phyloP scores from a whole-genome alignment of 2,888 invertebrate genomes.

The Amphiduros pacificus region DNA sequence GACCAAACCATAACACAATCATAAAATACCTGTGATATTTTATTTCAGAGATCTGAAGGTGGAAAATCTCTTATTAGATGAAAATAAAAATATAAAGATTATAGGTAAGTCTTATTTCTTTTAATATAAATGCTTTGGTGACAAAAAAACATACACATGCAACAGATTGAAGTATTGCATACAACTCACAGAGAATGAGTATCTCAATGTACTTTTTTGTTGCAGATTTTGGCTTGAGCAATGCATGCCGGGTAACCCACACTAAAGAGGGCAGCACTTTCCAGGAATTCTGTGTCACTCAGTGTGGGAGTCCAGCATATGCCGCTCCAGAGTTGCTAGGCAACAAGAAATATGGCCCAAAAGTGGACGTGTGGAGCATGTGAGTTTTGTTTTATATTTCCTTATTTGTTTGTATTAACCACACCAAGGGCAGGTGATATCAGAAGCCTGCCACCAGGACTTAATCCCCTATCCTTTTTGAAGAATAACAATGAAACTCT shows the following conservation, averaged over 20 bases:
- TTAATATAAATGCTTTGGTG: neutral
- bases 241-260: constrained; percentile 43
- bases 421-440: too few relatives aligned
- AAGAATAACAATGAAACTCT: too few relatives aligned
- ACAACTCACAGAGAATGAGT: neutral
- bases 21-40: too few relatives aligned
- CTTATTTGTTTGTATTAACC: neutral
- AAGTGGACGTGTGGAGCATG: constrained; percentile 60
- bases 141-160: neutral
- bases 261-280: constrained; percentile 38
- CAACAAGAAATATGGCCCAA: constrained; percentile 54
- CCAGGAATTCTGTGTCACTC: constrained; percentile 54
- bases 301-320: constrained; percentile 59
- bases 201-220: neutral
- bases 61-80: constrained; percentile 56
- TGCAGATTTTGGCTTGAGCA: constrained; percentile 58
- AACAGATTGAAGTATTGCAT: neutral
- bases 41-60: constrained; percentile 57
- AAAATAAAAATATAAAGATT: constrained; percentile 53
- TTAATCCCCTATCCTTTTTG: too few relatives aligned
- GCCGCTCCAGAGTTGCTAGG: constrained; percentile 58
- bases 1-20: too few relatives aligned
- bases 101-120: constrained; percentile 43
- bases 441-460: too few relatives aligned
- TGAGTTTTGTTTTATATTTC: constrained; percentile 37